Conservation (phyloP, 2,888 invertebrate genomes). For the Thalpophila matura region DNA sequence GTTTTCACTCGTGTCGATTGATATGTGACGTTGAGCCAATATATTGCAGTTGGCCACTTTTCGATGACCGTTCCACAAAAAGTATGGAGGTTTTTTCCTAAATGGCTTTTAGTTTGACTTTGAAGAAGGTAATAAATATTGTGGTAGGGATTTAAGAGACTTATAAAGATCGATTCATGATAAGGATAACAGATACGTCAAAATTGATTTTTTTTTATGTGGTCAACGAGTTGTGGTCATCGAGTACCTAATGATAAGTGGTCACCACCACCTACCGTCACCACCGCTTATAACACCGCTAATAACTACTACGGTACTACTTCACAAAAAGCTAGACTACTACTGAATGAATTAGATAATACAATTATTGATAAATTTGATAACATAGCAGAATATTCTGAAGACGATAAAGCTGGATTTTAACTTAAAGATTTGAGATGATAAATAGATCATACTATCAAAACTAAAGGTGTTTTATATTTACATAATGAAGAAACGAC, state of each 20-base stretch:
- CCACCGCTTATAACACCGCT: too few species aligned
- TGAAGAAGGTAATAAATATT: conserved; percentile 38
- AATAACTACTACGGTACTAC: too few species aligned
- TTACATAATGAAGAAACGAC: too few species aligned
- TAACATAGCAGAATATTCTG: not conserved
- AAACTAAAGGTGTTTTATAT: not conserved
- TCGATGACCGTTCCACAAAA: conserved; percentile 30
- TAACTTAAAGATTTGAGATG: not conserved
- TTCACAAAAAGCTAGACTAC: too few species aligned
- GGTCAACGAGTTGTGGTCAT: too few species aligned
- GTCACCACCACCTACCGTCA: too few species aligned
- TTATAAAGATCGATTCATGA: conserved; percentile 2
- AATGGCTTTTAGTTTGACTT: conserved; percentile 16
- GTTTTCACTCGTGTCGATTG: conserved; percentile 33
- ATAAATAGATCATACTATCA: not conserved
- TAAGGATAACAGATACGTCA: too few species aligned
- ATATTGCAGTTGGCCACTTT: conserved; percentile 30
- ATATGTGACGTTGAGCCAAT: conserved; percentile 41
- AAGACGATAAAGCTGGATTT: not conserved
- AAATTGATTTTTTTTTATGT: too few species aligned
- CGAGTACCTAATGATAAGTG: too few species aligned
- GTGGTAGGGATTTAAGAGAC: not conserved
- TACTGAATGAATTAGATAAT: too few species aligned
- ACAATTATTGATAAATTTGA: too few species aligned
- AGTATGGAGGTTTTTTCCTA: not conserved